Conservation (phyloP, 1,140 invertebrate genomes). For the Agrilus planipennis region DNA sequence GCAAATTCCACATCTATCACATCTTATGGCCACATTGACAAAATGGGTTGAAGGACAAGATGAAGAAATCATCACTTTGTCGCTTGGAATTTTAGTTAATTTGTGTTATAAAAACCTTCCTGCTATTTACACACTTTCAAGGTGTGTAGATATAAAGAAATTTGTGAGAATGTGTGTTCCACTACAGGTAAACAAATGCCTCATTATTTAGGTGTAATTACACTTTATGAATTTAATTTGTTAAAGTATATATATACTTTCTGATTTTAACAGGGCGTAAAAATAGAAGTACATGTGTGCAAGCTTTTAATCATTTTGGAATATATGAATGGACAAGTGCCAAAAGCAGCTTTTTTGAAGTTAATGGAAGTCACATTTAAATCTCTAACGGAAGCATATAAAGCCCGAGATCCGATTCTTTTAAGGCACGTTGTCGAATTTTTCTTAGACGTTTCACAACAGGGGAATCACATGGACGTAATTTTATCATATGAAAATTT, state of each 20-base stretch:
- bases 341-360: conserved; percentile 37
- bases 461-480: conserved; percentile 9
- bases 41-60: conserved; percentile 45
- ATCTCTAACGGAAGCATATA: conserved; percentile 37
- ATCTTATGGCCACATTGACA: conserved; percentile 47
- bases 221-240: too few relatives aligned
- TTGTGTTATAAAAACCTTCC: conserved; percentile 57
- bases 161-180: conserved; percentile 44
- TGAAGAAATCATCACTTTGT: conserved; percentile 42
- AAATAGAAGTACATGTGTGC: conserved; percentile 38
- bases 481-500: conserved; percentile 7
- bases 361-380: conserved; percentile 39
- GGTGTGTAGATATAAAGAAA: conserved; percentile 49
- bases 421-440: conserved; percentile 43
- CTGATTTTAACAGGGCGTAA: conserved; percentile 22
- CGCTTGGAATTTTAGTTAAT: conserved; percentile 57
- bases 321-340: conserved; percentile 37
- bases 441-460: conserved; percentile 38
- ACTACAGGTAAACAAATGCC: conserved; percentile 37
- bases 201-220: too few relatives aligned
- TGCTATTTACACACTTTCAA: conserved; percentile 50
- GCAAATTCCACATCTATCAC: conserved; percentile 53
- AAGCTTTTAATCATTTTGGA: conserved; percentile 46
- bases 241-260: conserved; percentile 13
- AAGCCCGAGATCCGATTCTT: conserved; percentile 34